phyloP scores from a whole-genome alignment of 2,113 vertebrate species.

The Tychaedon coryphoeus region DNA sequence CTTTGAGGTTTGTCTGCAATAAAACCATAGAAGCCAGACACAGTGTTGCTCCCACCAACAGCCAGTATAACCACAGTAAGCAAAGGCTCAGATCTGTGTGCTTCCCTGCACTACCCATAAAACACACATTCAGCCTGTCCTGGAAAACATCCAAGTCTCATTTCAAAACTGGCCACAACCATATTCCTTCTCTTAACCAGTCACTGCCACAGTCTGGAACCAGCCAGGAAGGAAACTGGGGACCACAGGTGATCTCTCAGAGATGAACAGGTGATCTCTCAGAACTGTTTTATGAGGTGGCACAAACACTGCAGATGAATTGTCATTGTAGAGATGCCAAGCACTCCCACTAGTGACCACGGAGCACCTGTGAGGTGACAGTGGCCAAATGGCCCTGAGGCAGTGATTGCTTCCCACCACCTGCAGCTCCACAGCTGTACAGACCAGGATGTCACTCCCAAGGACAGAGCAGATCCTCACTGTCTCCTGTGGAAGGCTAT shows the following conservation, averaged over 20 bases:
- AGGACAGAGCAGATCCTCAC: rapidly evolving
- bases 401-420: not conserved
- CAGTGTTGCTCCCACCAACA: not conserved
- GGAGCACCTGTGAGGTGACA: not conserved
- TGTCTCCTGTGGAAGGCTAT: not conserved
- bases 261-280: not conserved
- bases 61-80: not conserved
- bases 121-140: not conserved
- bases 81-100: not conserved
- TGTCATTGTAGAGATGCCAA: not conserved
- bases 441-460: not conserved
- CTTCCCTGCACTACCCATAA: not conserved
- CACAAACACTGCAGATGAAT: not conserved
- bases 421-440: not conserved
- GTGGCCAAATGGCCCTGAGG: not conserved
- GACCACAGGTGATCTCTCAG: not conserved
- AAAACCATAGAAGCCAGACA: not conserved
- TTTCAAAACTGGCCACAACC: not conserved
- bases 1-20: not conserved
- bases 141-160: rapidly evolving
- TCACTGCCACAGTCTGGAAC: rapidly evolving
- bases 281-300: not conserved
- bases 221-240: not conserved
- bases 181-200: not conserved
- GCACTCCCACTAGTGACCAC: not conserved